Conservation (phyloP, 2,888 invertebrate genomes). For the Monochamus alternatus region DNA sequence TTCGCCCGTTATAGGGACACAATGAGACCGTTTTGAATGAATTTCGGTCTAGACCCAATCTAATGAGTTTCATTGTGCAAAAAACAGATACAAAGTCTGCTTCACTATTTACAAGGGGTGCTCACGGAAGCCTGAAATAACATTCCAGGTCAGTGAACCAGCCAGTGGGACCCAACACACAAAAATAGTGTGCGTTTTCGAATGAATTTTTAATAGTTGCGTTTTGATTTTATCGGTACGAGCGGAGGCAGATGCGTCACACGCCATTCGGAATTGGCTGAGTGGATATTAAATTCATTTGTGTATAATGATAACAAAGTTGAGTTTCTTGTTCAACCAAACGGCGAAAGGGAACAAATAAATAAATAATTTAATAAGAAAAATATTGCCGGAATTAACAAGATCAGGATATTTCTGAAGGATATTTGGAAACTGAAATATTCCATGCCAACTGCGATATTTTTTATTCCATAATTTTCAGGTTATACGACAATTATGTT, state of each 20-base stretch:
- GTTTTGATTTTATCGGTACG: neutral
- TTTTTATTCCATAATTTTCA: too few relatives aligned
- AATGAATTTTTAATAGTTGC: conserved; percentile 25
- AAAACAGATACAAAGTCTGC: conserved; percentile 12
- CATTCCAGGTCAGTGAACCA: conserved; percentile 30
- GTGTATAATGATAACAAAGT: too few relatives aligned
- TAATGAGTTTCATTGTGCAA: conserved; percentile 28
- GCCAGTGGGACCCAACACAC: neutral
- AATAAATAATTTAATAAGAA: too few relatives aligned
- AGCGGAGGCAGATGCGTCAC: neutral
- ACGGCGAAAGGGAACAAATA: too few relatives aligned
- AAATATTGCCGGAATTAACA: too few relatives aligned
- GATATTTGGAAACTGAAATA: too few relatives aligned
- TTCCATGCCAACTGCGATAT: too few relatives aligned
- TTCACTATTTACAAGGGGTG: conserved; percentile 21
- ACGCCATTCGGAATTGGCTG: neutral
- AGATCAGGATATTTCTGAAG: too few relatives aligned
- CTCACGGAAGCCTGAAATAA: conserved; percentile 30
- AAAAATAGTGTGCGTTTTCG: neutral
- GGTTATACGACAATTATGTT: too few relatives aligned
- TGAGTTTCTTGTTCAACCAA: too few relatives aligned
- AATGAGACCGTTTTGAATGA: conserved; percentile 14
- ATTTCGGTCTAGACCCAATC: conserved; percentile 20
- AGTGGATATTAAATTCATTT: too few relatives aligned
- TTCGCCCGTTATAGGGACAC: neutral